Evolutionary conservation across 2,797 vertebrate species (phyloP).

Genomic region (Premnoplex brunnescens): DNA sequence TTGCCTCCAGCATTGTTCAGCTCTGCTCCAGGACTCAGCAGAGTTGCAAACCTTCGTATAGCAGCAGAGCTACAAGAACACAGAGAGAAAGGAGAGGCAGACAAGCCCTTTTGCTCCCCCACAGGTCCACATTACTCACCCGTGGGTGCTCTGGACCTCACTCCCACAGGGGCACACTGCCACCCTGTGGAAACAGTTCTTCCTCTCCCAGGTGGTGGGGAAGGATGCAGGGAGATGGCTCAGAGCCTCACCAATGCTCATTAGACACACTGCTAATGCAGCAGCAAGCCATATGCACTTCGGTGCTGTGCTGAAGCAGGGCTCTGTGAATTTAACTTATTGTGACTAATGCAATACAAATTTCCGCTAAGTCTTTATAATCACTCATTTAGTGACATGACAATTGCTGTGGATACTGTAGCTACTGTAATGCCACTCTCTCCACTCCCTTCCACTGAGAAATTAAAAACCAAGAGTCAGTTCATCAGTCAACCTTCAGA

Average conservation of each 20-base stretch:
- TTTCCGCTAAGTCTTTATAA: neutral
- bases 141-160: neutral
- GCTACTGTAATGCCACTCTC: neutral
- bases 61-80: fast-evolving
- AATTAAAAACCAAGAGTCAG: neutral
- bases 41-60: neutral
- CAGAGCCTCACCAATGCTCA: fast-evolving
- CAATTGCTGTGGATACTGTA: neutral
- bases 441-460: neutral
- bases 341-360: conserved; percentile 12
- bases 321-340: neutral
- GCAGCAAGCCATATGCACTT: neutral
- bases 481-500: neutral
- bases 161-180: conserved; percentile 28
- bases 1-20: neutral
- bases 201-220: neutral
- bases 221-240: neutral
- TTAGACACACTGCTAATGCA: neutral
- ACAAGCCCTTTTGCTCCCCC: neutral
- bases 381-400: neutral
- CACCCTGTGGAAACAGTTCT: conserved; percentile 42
- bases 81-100: neutral
- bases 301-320: neutral
- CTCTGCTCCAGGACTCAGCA: neutral
- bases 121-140: neutral